Percentiles rank a stretch among this genome's conserved stretches.
phyloP scores from a whole-genome alignment of 2,113 vertebrate genomes.

The Condylura cristata region DNA sequence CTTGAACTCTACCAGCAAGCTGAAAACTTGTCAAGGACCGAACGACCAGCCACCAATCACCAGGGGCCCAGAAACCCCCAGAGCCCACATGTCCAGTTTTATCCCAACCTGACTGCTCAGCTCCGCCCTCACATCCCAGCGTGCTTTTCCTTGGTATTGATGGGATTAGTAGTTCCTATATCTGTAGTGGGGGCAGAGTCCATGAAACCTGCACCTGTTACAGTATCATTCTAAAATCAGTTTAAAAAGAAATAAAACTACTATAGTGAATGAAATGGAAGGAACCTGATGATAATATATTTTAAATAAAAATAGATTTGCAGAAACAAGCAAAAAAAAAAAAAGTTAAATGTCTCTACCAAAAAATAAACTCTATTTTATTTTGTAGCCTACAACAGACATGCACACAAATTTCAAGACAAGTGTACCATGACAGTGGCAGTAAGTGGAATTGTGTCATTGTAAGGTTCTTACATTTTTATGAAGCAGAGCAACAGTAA shows the following conservation, averaged over 20 bases:
- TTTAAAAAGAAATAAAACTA: neutral
- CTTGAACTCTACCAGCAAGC: no score
- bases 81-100: no score
- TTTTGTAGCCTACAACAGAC: neutral
- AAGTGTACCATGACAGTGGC: neutral
- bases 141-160: no score
- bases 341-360: neutral
- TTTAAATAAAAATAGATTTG: neutral
- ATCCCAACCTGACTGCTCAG: no score
- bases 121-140: no score
- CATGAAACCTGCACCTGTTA: no score
- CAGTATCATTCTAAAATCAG: neutral
- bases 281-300: neutral
- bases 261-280: neutral
- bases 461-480: neutral
- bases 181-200: no score
- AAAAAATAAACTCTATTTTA: neutral
- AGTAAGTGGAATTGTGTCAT: neutral
- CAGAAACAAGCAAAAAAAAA: neutral
- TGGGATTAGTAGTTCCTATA: no score
- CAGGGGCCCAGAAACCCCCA: no score
- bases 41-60: no score
- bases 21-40: no score
- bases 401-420: neutral
- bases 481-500: neutral